Percentiles rank a stretch among this genome's conserved stretches.
These are phyloP conservation scores for Drosophila funebris DNA, from an alignment of 1,140 invertebrate species.

Conservation along the genomic window DNA sequence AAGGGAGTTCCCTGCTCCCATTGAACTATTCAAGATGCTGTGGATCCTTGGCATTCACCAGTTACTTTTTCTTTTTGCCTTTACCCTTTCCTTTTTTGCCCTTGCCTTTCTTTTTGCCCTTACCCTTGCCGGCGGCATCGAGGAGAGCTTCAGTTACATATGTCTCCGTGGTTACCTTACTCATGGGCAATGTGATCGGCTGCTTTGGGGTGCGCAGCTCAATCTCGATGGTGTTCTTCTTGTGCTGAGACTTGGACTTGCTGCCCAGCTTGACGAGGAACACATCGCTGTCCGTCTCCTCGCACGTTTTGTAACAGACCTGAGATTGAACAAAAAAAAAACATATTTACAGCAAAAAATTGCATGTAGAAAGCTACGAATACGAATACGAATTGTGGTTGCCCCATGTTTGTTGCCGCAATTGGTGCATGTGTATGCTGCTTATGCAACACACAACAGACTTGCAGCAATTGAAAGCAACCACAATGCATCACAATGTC, in stretches of 20 bases:
- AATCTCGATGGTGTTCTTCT: constrained; percentile 79
- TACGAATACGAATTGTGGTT: constrained; percentile 32
- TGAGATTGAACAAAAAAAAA: constrained; percentile 9
- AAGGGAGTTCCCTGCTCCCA: background rate
- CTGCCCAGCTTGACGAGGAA: constrained; percentile 80
- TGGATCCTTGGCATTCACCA: background rate
- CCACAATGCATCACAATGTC: constrained; percentile 21
- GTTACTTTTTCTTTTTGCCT: constrained; percentile 48
- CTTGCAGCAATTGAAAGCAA: constrained; percentile 20
- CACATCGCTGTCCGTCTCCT: constrained; percentile 81
- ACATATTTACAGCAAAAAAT: too few species aligned
- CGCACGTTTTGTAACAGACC: constrained; percentile 82
- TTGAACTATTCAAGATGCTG: background rate
- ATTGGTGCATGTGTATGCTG: constrained; percentile 11
- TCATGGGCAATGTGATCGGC: constrained; percentile 56
- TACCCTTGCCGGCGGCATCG: constrained; percentile 37
- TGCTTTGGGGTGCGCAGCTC: constrained; percentile 79
- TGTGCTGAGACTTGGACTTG: constrained; percentile 68
- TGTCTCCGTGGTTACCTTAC: constrained; percentile 75
- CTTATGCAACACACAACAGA: constrained; percentile 55
- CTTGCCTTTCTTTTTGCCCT: constrained; percentile 40
- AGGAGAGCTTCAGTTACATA: constrained; percentile 76
- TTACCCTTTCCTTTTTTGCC: constrained; percentile 34
- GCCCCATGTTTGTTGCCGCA: constrained; percentile 52
- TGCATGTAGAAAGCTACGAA: constrained; percentile 12